Base-by-base conservation (phyloP, 1,140 invertebrate genomes). In the Parapsyche elsis region DNA sequence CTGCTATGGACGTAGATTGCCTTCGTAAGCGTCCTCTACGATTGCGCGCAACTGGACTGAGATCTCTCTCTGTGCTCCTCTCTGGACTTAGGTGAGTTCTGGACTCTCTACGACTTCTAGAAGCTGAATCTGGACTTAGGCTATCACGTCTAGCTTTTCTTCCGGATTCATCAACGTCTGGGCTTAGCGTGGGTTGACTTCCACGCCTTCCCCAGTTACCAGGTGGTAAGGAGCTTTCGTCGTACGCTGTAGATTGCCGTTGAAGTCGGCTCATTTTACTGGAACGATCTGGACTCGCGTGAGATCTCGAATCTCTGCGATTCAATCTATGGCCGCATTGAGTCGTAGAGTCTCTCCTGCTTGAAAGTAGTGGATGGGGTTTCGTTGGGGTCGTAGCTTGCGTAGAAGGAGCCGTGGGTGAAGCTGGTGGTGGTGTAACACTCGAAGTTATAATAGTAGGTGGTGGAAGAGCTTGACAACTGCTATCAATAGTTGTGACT, bases 171-270 rank as follows among this genome's bases (percentile, higher is more conserved):
- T 92, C 92, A 14, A 89, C 87, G 84, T 94, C 93, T 0, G 95
- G 95, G 79, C 94, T 95, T 57, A 97, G 88, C 5, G 94, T 95
- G 0, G 95, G 94, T 53, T 95, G 94, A 74, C 90, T 90, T 81
- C 88, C 87, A n/a, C 87, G 84, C 19, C 94, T 94, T 26, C 92
- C 93, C 61, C 95, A 90, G 16, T 91, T 91, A 30, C 92, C 91
- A 19, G 94, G 93, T 30, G 94, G 94, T 76, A 94, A 88, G 64
- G 88, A 91, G 74, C 92, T 93, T 86, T 97, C 96, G 87, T 97
- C 96, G 86, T 95, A 95, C 57, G 95, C 94, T 5, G 95, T 96
- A 9, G 94, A 94, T 88, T 97, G 96, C 53, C 96, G 90, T 84
- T 94, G 94, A 64, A 97, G 88, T 71, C 95, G 90, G 71, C 94